Base-by-base conservation (phyloP, 92 coral and sea anemone genomes). In the Desmophyllum pertusum region DNA sequence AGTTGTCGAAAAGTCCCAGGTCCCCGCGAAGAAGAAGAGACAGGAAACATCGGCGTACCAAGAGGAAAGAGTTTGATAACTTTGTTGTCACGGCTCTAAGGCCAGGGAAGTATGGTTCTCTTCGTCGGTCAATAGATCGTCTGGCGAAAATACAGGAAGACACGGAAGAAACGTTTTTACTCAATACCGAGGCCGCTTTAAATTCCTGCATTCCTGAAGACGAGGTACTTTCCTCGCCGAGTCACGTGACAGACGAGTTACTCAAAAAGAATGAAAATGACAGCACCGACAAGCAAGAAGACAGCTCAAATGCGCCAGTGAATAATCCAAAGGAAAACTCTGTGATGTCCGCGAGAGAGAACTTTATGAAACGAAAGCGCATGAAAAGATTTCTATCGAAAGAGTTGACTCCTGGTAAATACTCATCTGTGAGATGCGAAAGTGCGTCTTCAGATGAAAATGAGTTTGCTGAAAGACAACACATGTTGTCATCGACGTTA, bases 61-160 rank as follows among this genome's bases (percentile, higher is more conserved):
- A 90, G 59, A 92, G 90, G 40, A 78, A 88, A 45, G 93, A 88
- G 39, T 96, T 94, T 52, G 98, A 93, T 64, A 96, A 96, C 81
- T 96, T 96, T 70, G 99, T 96, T 37, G 88, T 93, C 18, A 94
- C 97, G 19, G 65, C 90, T 35, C 77, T 96, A 11, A 92, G 88
- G 74, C 94, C 96, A 30, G 96, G 99, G 21, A 90, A 86, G 70
- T 96, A 93, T 85, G 90, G 98, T 57, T 96, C 99, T 41, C 80
- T 96, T 10, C 91, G 99, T 64, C 88, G 91, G 1, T 96, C 99
- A 18, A 89, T 74, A 59, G 99, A 96, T 50, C 88, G 95, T 37
- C 83, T 94, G 64, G 89, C 93, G 33, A 94, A 85, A 85, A 94
- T 94, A 41, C 95, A 94, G 61, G 98, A 94, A 48, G 93, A 88